Base-by-base conservation (phyloP, 2,113 vertebrate species). In the Antidorcas marsupialis region DNA sequence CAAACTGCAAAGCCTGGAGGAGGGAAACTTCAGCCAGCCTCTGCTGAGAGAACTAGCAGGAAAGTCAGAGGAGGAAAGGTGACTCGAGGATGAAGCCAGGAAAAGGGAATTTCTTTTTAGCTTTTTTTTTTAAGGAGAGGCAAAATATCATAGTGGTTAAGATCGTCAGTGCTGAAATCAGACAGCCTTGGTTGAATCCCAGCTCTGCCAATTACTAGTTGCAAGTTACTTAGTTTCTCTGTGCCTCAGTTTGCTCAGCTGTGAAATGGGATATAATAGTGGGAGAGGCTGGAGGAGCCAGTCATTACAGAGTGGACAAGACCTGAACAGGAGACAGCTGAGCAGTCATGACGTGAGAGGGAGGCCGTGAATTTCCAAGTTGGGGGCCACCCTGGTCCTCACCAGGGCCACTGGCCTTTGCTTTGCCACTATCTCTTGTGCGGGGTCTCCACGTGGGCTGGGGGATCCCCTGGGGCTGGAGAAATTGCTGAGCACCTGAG, bases 381-480 rank as follows among this genome's bases (percentile, higher is more conserved):
- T 25, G 33, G 64, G 23, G 45, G 5, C 23, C 33, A 52, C 52
- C 23, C 33, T 19, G 3, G 62, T 36, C 25, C 6, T 28, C 62
- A 28, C 33, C 39, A 36, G 52, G 16, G 60, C 30, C 25, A 2
- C 52, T 36, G 74, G 14, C 89, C 53, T 79, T 39, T 50, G 39
- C 16, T 50, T 19, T 36, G 53, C 27, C 33, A 15, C 8, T 8
- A 4, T 52, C 11, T 93, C 64, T 33, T n/a, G 39, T 7, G 39
- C 0, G 0, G 30, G 13, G 25, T 79, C 27, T 60, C 62, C n/a
- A 27, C 2, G 3, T 2, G 11, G 45, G 53, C 52, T 47, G 25
- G 10, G 30, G 76, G 5, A 30, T 5, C 71, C 25, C 57, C 60
- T 21, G 13, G 21, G 25, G 27, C 27, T 25, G 4, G 3, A 45